Evolutionary conservation across 2,888 invertebrate species (phyloP).

Genomic region (Sphaerophoria rueppellii): DNA sequence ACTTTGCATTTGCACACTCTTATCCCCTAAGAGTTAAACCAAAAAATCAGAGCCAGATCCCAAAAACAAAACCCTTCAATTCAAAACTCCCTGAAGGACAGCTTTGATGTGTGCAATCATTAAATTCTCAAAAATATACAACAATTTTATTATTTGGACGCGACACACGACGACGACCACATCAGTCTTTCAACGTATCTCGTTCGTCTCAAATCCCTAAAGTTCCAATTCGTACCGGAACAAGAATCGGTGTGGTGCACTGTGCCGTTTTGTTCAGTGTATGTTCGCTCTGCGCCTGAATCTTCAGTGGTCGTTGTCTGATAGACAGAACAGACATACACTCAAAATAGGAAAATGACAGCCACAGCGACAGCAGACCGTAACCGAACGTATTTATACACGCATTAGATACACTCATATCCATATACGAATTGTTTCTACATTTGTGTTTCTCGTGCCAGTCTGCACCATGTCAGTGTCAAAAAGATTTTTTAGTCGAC

Average conservation of each 20-base stretch:
- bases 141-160: slow-evolving; percentile 60
- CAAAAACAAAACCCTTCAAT: not conserved
- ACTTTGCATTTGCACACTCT: slow-evolving; percentile 55
- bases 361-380: not conserved
- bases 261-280: not conserved
- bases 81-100: slow-evolving; percentile 63
- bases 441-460: slow-evolving; percentile 33
- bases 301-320: not conserved
- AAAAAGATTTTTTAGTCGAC: slow-evolving; percentile 82
- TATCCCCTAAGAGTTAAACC: not conserved
- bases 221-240: slow-evolving; percentile 13
- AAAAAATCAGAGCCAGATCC: not conserved
- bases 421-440: slow-evolving; percentile 40
- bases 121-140: slow-evolving; percentile 61
- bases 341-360: slow-evolving; percentile 53
- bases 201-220: slow-evolving; percentile 1
- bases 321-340: slow-evolving; percentile 7
- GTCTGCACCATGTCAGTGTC: slow-evolving; percentile 82
- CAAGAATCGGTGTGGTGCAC: not conserved
- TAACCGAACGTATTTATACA: slow-evolving; percentile 31
- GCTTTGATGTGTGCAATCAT: slow-evolving; percentile 69
- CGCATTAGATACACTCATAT: slow-evolving; percentile 19
- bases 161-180: slow-evolving; percentile 42
- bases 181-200: slow-evolving; percentile 15
- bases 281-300: slow-evolving; percentile 12